Percentiles rank a stretch among this genome's conserved stretches.
Conservation (phyloP, 2,113 vertebrate species). For the Pseudonaja textilis region DNA sequence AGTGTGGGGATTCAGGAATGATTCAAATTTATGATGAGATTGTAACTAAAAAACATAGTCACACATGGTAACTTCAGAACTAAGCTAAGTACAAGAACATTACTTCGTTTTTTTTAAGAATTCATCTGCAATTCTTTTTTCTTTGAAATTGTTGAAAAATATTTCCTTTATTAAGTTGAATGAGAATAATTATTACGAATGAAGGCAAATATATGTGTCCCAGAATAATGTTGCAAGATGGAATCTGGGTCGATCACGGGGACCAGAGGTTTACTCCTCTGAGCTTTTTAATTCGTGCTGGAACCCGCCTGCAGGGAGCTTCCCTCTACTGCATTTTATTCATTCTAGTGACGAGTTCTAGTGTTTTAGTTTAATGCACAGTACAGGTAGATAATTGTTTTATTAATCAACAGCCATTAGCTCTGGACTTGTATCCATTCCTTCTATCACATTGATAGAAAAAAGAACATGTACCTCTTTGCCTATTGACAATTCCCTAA, state of each 20-base stretch:
- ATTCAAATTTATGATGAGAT: not conserved
- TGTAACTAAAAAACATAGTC: not conserved
- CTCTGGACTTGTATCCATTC: not conserved
- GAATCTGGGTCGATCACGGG: not conserved
- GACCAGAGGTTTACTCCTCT: not conserved
- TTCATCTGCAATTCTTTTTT: not conserved
- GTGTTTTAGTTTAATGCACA: not conserved
- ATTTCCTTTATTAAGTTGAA: not conserved
- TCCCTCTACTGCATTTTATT: not conserved
- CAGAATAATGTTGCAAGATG: not conserved
- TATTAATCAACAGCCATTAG: constrained; percentile 46
- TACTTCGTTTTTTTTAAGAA: not conserved
- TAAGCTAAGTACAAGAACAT: not conserved
- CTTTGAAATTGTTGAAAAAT: not conserved
- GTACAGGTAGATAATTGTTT: constrained; percentile 48
- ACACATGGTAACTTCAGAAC: not conserved
- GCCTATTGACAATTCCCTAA: not conserved
- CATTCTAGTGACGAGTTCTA: constrained; percentile 35
- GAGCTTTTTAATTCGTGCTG: not conserved
- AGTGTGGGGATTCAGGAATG: not conserved
- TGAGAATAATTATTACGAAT: not conserved
- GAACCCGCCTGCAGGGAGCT: not conserved
- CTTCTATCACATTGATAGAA: accelerated
- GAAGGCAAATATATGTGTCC: not conserved
- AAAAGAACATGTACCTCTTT: constrained; percentile 3